These are phyloP conservation scores for Hexactinellida sp. DNA, from an alignment of 37 sponge, comb jelly and placozoan genomes.

Conservation along the genomic window DNA sequence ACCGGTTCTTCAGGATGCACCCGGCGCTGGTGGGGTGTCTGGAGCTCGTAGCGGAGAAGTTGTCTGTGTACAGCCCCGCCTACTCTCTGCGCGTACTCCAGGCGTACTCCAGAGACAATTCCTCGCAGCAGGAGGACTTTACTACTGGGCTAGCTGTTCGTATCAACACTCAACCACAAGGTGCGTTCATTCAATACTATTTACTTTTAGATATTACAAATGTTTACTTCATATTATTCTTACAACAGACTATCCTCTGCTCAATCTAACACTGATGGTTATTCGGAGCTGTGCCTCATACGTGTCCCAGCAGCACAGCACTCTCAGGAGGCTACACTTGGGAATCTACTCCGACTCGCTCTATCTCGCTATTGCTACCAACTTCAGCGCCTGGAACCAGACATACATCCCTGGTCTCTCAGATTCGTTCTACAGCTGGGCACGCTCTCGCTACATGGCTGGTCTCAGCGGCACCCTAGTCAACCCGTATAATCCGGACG, in stretches of 20 bases:
- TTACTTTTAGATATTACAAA: neutral
- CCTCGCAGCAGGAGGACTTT: neutral
- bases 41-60: neutral
- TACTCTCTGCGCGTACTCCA: neutral
- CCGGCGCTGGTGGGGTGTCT: neutral
- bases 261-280: neutral
- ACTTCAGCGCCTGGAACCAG: neutral
- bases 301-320: neutral
- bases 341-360: neutral
- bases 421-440: neutral
- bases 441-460: neutral
- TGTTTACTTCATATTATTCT: neutral
- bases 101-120: neutral
- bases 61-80: neutral
- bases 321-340: neutral
- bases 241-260: neutral
- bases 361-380: neutral
- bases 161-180: neutral
- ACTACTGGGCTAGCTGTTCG: neutral
- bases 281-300: neutral
- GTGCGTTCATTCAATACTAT: neutral
- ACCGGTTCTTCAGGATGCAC: neutral
- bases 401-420: neutral
- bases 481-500: neutral
- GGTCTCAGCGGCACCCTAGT: neutral